A percentile compares a stretch with the other conserved stretches of the same genome.
Conservation (phyloP, 2,797 vertebrate species). For the Podarcis siculus region DNA sequence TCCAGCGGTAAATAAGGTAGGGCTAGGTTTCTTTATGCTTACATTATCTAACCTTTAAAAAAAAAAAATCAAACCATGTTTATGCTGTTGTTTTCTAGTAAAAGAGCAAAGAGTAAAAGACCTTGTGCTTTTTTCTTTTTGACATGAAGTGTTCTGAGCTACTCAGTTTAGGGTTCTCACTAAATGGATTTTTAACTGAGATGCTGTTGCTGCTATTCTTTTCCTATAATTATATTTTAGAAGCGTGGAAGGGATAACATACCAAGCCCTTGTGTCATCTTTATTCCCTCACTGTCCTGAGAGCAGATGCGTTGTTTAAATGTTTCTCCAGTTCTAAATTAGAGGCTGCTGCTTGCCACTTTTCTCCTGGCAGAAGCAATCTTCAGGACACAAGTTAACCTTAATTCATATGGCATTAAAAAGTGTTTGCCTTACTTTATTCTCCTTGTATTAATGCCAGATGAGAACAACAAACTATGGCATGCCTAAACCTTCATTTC, state of each 20-base stretch:
- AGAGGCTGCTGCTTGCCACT: constrained; percentile 39
- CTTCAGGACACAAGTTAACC: constrained; percentile 16
- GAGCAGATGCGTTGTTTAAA: constrained; percentile 36
- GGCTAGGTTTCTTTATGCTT: constrained; percentile 23
- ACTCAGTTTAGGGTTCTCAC: constrained; percentile 45
- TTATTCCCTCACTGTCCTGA: constrained; percentile 39
- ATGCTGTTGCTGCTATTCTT: neutral
- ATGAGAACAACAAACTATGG: constrained; percentile 40
- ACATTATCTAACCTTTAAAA: too few species aligned
- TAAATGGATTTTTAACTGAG: constrained; percentile 48
- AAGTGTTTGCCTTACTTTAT: constrained; percentile 38
- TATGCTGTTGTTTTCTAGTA: constrained; percentile 40
- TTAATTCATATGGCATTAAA: constrained; percentile 25
- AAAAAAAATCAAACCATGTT: too few species aligned
- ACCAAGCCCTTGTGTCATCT: constrained; percentile 33
- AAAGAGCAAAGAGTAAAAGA: neutral
- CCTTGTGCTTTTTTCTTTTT: constrained; percentile 43
- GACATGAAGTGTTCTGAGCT: constrained; percentile 54
- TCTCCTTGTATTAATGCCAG: constrained; percentile 44
- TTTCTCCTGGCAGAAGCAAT: constrained; percentile 31
- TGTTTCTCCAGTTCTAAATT: constrained; percentile 19
- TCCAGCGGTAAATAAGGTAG: neutral
- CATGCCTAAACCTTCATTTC: neutral
- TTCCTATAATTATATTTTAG: neutral
- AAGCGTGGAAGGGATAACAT: constrained; percentile 24